Conservation (phyloP, 1,140 invertebrate genomes). For the Gonatopus flavifemur region DNA sequence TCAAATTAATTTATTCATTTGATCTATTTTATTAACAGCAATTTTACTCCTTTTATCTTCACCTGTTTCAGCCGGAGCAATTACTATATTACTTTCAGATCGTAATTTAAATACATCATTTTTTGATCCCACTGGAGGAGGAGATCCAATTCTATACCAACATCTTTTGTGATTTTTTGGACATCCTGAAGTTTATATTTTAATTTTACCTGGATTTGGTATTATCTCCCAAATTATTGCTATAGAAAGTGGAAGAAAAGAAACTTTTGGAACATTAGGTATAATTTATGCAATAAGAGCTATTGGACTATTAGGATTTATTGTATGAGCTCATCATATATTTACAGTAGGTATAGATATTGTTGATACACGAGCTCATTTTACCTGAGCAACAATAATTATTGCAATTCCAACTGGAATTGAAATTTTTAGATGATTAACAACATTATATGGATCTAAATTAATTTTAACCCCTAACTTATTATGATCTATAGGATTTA, state of each 20-base stretch:
- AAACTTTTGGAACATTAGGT: conserved; percentile 42
- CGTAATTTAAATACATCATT: conserved; percentile 3
- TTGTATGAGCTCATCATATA: conserved; percentile 73
- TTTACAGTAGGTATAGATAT: conserved; percentile 66
- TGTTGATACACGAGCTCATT: conserved; percentile 60
- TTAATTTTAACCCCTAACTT: conserved; percentile 60
- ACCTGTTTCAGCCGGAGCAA: background rate
- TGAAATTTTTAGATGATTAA: conserved; percentile 54
- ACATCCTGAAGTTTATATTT: conserved; percentile 64
- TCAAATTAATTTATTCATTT: conserved; percentile 64
- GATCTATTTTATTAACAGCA: conserved; percentile 64
- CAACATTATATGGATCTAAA: conserved; percentile 43
- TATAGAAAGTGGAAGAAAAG: conserved; percentile 28
- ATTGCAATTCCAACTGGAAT: conserved; percentile 52
- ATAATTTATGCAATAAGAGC: conserved; percentile 68
- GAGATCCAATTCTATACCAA: conserved; percentile 3
- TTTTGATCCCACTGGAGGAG: background rate
- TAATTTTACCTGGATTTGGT: conserved; percentile 61
- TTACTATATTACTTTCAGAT: conserved; percentile 6
- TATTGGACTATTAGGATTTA: conserved; percentile 69
- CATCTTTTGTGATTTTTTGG: conserved; percentile 68
- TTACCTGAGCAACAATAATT: conserved; percentile 61
- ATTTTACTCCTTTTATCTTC: conserved; percentile 33
- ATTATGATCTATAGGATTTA: conserved; percentile 70
- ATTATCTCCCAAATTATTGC: conserved; percentile 48